These are phyloP conservation scores for Cheilosia scutellata DNA, from an alignment of 2,888 invertebrate genomes.

Conservation along the genomic window DNA sequence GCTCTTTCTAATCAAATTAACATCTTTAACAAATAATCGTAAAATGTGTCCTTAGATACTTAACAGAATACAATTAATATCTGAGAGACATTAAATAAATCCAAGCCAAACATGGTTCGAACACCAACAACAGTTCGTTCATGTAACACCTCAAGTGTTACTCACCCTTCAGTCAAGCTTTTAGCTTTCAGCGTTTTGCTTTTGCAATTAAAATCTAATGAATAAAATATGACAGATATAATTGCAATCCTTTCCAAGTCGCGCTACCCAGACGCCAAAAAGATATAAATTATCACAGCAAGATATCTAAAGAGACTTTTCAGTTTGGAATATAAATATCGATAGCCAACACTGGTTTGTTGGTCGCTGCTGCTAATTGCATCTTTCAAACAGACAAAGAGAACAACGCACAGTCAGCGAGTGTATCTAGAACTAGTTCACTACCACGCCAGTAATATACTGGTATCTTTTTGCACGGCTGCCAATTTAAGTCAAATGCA, in stretches of 20 bases:
- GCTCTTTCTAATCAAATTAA: constrained; percentile 46
- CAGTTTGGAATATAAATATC: constrained; percentile 46
- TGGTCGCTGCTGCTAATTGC: constrained; percentile 44
- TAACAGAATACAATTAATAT: constrained; percentile 36
- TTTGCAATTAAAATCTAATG: constrained; percentile 68
- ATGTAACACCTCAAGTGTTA: constrained; percentile 66
- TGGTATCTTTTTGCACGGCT: constrained; percentile 8
- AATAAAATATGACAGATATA: constrained; percentile 71
- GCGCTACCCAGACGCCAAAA: constrained; percentile 49
- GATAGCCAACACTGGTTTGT: constrained; percentile 19
- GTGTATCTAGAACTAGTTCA: constrained; percentile 63
- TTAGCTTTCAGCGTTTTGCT: constrained; percentile 20
- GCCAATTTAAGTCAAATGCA: constrained; percentile 67
- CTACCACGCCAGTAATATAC: not conserved
- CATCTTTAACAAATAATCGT: constrained; percentile 59
- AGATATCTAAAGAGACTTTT: constrained; percentile 49
- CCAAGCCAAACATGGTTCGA: constrained; percentile 54
- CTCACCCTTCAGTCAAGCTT: constrained; percentile 51
- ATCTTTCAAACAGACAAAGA: constrained; percentile 58
- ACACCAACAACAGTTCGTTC: constrained; percentile 31
- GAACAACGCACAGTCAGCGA: constrained; percentile 15
- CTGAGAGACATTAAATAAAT: constrained; percentile 29
- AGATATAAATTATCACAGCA: constrained; percentile 66
- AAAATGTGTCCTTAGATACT: constrained; percentile 57
- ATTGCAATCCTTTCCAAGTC: constrained; percentile 65